Evolutionary conservation across 1,140 invertebrate genomes (phyloP), one percentile per base, ranked within the genome.

Genomic region (Varroa destructor): DNA sequence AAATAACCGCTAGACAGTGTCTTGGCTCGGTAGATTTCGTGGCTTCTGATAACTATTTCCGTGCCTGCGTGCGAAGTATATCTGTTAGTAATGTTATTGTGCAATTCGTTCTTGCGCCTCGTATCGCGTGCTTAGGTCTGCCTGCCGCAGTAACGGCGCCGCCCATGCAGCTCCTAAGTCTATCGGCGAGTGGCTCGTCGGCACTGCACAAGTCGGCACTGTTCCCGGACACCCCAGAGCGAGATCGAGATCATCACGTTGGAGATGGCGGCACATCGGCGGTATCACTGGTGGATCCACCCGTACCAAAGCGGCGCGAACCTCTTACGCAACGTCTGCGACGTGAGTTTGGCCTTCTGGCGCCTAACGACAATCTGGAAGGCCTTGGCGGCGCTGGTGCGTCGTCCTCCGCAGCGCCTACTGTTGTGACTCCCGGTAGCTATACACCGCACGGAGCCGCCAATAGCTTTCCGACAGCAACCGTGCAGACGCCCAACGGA

Each of bases 81-180:
- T 51, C 8, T 5, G 4, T 8, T 3, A 51, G 8, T 5, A 51
- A 51, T 51, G 46, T 8, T 5, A 5, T 3, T 51, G 8, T 51
- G 46, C 8, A 51, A 51, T 8, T 51, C 46, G 25, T 25, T 25
- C 46, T 8, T 51, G 46, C 8, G 4, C 46, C 8, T 51, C 8
- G 3, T 51, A 5, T 8, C 8, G 46, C 46, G 46, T 51, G 46
- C 8, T 12, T 46, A 67, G 61, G 61, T 67, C 61, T 67, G 46
- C 61, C 61, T 25, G 61, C 61, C 61, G 61, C 61, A 36, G 61
- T 67, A 67, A 67, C 61, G 61, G 61, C 61, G 61, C 61, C 61
- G 2, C 61, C 61, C 12, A 67, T 67, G 61, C 61, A 67, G 61
- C 61, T 67, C 40, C 46, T 67, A 37, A 67, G 40, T 40, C 40